Percentiles rank a stretch among this genome's conserved stretches.
Conservation (phyloP, 2,888 invertebrate genomes). For the Drosophila koepferae region DNA sequence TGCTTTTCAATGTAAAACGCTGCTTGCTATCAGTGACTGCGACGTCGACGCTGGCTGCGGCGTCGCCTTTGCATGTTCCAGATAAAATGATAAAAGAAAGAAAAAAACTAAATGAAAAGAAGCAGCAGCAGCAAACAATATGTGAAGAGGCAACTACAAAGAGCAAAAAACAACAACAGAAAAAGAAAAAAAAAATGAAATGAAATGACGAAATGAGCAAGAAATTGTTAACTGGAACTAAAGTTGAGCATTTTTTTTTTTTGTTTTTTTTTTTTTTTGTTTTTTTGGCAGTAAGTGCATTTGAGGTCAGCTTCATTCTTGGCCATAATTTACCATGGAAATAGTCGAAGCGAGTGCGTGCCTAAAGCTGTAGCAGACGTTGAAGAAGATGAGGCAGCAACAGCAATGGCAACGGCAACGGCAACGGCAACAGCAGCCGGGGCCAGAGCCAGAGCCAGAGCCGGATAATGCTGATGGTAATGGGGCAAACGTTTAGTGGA, state of each 20-base stretch:
- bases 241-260: conserved; percentile 15
- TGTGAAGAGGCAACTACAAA: conserved; percentile 32
- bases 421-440: too few relatives aligned
- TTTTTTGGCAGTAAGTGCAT: conserved; percentile 51
- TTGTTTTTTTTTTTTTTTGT: neutral
- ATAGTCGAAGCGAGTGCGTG: conserved; percentile 55
- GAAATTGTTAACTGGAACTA: conserved; percentile 51
- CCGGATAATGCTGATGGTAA: conserved; percentile 44
- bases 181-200: neutral
- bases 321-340: conserved; percentile 66
- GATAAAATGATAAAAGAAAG: conserved; percentile 62
- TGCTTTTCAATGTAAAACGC: conserved; percentile 79
- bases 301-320: conserved; percentile 61
- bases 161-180: conserved; percentile 8
- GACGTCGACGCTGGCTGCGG: conserved; percentile 25
- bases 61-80: conserved; percentile 63
- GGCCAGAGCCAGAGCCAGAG: neutral
- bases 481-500: conserved; percentile 51
- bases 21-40: conserved; percentile 52
- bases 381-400: conserved; percentile 5
- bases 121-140: conserved; percentile 2
- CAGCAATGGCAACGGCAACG: neutral
- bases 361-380: conserved; percentile 35
- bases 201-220: conserved; percentile 28
- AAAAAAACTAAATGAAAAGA: conserved; percentile 20